Evolutionary conservation across 2,888 invertebrate genomes (phyloP).

Genomic region (Erebia palarica): DNA sequence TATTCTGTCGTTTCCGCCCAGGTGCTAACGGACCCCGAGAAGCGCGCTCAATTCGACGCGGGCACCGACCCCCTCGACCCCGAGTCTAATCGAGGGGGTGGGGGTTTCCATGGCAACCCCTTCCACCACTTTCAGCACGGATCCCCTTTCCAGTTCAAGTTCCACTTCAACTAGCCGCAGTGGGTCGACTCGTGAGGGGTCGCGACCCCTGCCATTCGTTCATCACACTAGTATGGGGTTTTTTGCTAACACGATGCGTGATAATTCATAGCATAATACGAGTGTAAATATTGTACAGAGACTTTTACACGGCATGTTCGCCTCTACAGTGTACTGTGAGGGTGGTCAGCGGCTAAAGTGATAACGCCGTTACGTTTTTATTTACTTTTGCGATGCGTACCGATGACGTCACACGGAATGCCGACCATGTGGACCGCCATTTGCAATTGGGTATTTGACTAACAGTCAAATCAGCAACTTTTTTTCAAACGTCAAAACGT

Average conservation of each 20-base stretch:
- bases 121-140: constrained; percentile 93
- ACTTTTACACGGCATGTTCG: not conserved
- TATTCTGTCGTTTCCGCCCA: constrained; percentile 43
- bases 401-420: too few relatives aligned
- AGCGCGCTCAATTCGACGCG: constrained; percentile 95
- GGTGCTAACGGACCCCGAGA: constrained; percentile 93
- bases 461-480: too few relatives aligned
- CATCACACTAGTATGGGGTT: too few relatives aligned
- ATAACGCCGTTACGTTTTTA: too few relatives aligned
- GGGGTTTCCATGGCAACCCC: constrained; percentile 80
- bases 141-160: constrained; percentile 97
- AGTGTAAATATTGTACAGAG: constrained; percentile 19
- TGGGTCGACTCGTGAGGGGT: too few relatives aligned
- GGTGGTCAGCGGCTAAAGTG: too few relatives aligned
- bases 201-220: too few relatives aligned
- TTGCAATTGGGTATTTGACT: too few relatives aligned
- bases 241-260: not conserved
- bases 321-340: too few relatives aligned
- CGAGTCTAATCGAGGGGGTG: constrained; percentile 82
- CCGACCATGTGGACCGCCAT: too few relatives aligned
- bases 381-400: too few relatives aligned
- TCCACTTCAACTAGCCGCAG: constrained; percentile 92
- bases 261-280: not conserved
- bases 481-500: too few relatives aligned
- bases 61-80: constrained; percentile 99